A percentile compares a stretch with the other conserved stretches of the same genome.
These are phyloP conservation scores for Eurytoma adleriae DNA, from an alignment of 2,888 invertebrate species.

Conservation along the genomic window DNA sequence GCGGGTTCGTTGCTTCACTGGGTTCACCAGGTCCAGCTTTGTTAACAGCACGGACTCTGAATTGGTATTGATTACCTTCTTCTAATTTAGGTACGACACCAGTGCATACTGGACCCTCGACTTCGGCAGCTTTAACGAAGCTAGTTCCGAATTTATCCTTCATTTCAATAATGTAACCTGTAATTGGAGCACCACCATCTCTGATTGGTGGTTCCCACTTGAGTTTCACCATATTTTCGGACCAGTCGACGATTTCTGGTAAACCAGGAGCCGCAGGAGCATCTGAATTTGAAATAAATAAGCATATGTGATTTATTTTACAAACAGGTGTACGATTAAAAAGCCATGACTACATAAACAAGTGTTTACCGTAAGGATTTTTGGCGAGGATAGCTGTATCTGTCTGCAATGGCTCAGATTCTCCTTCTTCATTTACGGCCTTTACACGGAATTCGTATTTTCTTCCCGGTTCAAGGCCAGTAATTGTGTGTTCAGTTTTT, in stretches of 20 bases:
- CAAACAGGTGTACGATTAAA: neutral
- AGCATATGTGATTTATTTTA: neutral
- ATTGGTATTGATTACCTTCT: conserved; percentile 97
- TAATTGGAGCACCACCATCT: conserved; percentile 96
- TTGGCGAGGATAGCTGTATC: conserved; percentile 94
- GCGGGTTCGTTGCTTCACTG: conserved; percentile 94
- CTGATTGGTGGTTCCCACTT: conserved; percentile 94
- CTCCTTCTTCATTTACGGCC: conserved; percentile 97
- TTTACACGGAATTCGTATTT: conserved; percentile 98
- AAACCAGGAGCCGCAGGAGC: conserved; percentile 92
- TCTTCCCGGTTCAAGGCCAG: conserved; percentile 94
- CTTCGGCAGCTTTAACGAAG: conserved; percentile 91
- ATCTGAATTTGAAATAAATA: conserved; percentile 74
- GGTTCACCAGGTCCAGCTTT: conserved; percentile 96
- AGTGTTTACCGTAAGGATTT: conserved; percentile 89
- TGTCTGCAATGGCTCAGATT: conserved; percentile 95
- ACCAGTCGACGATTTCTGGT: conserved; percentile 93
- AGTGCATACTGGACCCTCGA: conserved; percentile 88
- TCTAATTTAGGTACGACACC: conserved; percentile 93
- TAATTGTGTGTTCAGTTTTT: conserved; percentile 88
- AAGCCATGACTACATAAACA: neutral
- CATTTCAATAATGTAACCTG: conserved; percentile 93
- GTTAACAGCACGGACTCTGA: conserved; percentile 95
- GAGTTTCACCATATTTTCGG: conserved; percentile 92
- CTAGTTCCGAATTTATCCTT: conserved; percentile 91